Percentiles rank a stretch among this genome's conserved stretches.
These are phyloP conservation scores for Aythya baeri DNA, from an alignment of 2,113 vertebrate genomes.

Conservation along the genomic window DNA sequence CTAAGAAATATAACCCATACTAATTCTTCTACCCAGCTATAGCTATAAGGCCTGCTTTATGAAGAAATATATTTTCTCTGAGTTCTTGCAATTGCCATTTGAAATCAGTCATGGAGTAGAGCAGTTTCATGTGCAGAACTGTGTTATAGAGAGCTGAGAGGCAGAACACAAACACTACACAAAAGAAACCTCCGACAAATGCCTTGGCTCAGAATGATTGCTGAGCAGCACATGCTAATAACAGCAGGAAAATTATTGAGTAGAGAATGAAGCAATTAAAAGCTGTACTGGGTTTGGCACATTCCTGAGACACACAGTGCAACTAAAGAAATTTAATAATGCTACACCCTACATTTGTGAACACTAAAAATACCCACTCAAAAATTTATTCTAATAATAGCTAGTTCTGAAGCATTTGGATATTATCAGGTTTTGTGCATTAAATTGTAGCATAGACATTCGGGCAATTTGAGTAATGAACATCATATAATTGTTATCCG, in stretches of 20 bases:
- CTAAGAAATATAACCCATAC: background rate
- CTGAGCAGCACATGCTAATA: constrained; percentile 17
- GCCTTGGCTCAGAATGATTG: constrained; percentile 28
- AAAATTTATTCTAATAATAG: constrained; percentile 15
- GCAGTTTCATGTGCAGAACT: background rate
- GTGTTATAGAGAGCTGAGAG: background rate
- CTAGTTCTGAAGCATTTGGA: background rate
- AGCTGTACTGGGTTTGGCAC: constrained; percentile 38
- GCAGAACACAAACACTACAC: constrained; percentile 33
- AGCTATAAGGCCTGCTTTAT: background rate
- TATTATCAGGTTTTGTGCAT: background rate
- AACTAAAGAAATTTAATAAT: constrained; percentile 48
- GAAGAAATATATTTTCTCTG: background rate
- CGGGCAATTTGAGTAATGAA: background rate
- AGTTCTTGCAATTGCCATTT: background rate
- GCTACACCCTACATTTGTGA: constrained; percentile 9
- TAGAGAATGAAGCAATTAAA: constrained; percentile 64
- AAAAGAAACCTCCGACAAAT: constrained; percentile 34
- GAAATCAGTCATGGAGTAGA: background rate
- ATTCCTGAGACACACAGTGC: constrained; percentile 42
- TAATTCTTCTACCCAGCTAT: background rate
- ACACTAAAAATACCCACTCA: constrained; percentile 19
- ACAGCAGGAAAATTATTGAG: constrained; percentile 57
- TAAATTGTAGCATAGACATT: background rate
- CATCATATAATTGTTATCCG: background rate